Evolutionary conservation across 2,113 vertebrate genomes (phyloP).

Genomic region (Myiozetetes cayanensis): DNA sequence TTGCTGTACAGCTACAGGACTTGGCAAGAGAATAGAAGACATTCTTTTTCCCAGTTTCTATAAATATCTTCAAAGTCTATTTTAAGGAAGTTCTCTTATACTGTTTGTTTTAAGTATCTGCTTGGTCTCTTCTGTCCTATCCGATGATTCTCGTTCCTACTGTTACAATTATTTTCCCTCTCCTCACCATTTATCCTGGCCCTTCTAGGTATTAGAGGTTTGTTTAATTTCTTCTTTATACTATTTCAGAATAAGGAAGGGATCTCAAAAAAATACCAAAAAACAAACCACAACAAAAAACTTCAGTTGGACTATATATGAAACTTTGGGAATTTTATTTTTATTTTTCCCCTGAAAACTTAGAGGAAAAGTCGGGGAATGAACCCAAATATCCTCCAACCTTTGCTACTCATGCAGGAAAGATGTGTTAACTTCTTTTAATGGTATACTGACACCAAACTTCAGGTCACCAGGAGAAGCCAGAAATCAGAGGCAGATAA

Average conservation of each 20-base stretch:
- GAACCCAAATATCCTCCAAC: not conserved
- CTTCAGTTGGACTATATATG: not conserved
- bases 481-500: not conserved
- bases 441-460: not conserved
- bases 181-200: not conserved
- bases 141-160: not conserved
- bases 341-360: not conserved
- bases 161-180: not conserved
- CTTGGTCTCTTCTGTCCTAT: not conserved
- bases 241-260: not conserved
- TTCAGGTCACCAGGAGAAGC: not conserved
- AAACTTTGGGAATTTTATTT: not conserved
- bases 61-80: slow-evolving; percentile 31
- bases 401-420: not conserved
- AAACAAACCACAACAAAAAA: not conserved
- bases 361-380: not conserved
- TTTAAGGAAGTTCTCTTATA: slow-evolving; percentile 26
- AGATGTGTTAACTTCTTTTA: not conserved
- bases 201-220: not conserved
- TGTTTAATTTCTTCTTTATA: not conserved
- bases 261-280: not conserved
- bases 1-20: not conserved
- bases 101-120: not conserved
- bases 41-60: slow-evolving; percentile 25
- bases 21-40: slow-evolving; percentile 45